Conservation (phyloP, 2,797 vertebrate species). For the Sebastes vulpes region DNA sequence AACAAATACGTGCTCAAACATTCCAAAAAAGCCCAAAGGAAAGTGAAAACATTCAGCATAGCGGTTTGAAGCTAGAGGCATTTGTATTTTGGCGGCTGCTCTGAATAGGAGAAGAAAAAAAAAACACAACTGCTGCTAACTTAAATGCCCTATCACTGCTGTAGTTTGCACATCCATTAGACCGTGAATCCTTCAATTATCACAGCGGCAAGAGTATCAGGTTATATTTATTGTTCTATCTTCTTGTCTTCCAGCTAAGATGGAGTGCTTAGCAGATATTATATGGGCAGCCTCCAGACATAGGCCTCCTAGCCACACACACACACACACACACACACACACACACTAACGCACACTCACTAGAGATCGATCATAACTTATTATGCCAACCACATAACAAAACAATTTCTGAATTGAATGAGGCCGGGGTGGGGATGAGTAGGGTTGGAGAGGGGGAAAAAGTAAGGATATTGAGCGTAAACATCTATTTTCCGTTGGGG, state of each 20-base stretch:
- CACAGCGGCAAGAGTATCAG: conserved; percentile 40
- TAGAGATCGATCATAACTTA: conserved; percentile 71
- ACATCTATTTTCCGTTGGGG: conserved; percentile 73
- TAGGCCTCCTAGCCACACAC: conserved; percentile 1
- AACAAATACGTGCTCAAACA: conserved; percentile 73
- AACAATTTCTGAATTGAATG: conserved; percentile 74
- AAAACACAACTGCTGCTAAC: conserved; percentile 9
- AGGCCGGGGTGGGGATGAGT: conserved; percentile 35
- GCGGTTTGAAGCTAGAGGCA: conserved; percentile 53
- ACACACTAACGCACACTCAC: conserved; percentile 25
- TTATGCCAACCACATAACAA: conserved; percentile 79
- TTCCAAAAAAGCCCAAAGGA: conserved; percentile 62
- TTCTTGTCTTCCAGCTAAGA: conserved; percentile 54
- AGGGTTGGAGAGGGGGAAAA: background rate
- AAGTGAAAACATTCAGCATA: conserved; percentile 47
- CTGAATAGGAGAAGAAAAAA: conserved; percentile 38
- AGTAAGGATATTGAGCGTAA: conserved; percentile 73
- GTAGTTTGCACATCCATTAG: conserved; percentile 54
- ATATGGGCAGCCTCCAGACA: conserved; percentile 51
- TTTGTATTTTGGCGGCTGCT: conserved; percentile 52
- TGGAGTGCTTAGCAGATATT: conserved; percentile 63
- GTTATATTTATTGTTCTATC: conserved; percentile 55
- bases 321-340: background rate
- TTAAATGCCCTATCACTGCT: conserved; percentile 32
- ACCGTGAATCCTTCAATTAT: conserved; percentile 63